These are phyloP conservation scores for Artemia franciscana DNA, from an alignment of 1,140 invertebrate species.

Conservation along the genomic window DNA sequence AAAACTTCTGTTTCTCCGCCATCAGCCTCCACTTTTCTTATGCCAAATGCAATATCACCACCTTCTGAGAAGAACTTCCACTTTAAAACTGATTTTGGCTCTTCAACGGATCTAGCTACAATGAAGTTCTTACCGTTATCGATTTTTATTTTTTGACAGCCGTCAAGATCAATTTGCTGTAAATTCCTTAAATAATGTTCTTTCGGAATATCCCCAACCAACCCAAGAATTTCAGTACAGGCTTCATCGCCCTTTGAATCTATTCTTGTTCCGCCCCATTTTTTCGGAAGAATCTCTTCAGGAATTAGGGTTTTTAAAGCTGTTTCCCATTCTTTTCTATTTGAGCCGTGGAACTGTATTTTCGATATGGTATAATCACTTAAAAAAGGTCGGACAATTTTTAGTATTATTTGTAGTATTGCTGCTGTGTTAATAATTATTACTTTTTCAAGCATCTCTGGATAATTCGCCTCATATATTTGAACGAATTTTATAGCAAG, in stretches of 20 bases:
- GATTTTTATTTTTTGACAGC: not conserved
- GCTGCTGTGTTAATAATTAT: not conserved
- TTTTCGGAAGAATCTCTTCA: not conserved
- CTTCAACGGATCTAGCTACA: not conserved
- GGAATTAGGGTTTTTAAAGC: not conserved
- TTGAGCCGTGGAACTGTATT: not conserved
- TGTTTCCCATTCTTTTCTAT: not conserved
- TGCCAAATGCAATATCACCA: not conserved
- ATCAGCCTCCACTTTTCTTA: not conserved
- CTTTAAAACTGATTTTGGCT: not conserved
- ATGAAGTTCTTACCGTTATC: not conserved
- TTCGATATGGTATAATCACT: not conserved
- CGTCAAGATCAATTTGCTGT: not conserved
- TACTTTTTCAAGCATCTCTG: not conserved
- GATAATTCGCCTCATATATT: not conserved
- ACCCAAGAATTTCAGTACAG: not conserved
- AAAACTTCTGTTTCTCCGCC: not conserved
- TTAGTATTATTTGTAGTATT: not conserved
- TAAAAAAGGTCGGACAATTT: not conserved
- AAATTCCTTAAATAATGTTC: not conserved
- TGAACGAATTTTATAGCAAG: not conserved
- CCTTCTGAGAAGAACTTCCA: not conserved
- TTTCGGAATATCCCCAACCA: not conserved
- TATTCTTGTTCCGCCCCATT: not conserved
- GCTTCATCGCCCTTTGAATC: not conserved